phyloP scores from a whole-genome alignment of 1,140 invertebrate species.

The Polypedilum vanderplanki region DNA sequence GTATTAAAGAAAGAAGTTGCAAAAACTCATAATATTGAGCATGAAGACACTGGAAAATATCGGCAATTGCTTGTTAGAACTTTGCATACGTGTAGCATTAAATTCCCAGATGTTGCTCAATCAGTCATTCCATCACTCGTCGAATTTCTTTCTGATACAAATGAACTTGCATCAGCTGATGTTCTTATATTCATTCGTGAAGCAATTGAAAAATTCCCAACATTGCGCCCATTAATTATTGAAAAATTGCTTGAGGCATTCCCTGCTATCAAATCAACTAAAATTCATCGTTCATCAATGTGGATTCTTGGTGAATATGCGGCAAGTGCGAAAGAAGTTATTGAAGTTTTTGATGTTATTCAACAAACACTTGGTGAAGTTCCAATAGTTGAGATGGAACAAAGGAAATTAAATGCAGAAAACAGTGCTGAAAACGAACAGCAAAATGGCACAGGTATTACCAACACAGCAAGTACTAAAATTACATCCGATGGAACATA shows the following conservation, averaged over 20 bases:
- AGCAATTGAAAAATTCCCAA: conserved; percentile 87
- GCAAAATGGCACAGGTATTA: conserved; percentile 31
- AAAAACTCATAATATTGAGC: conserved; percentile 81
- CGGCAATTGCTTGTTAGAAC: conserved; percentile 91
- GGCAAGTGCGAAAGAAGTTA: conserved; percentile 66
- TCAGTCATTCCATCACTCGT: conserved; percentile 91
- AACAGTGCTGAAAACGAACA: conserved; percentile 47
- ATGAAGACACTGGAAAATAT: conserved; percentile 94
- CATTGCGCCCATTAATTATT: conserved; percentile 71
- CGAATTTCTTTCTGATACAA: conserved; percentile 92
- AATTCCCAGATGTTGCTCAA: conserved; percentile 93
- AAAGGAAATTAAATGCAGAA: conserved; percentile 59
- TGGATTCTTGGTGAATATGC: conserved; percentile 98
- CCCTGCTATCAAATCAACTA: conserved; percentile 71
- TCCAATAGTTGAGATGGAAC: conserved; percentile 84
- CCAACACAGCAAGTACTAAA: conserved; percentile 36
- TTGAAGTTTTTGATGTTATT: conserved; percentile 69
- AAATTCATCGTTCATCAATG: conserved; percentile 88
- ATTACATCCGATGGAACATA: conserved; percentile 99
- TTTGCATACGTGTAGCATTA: conserved; percentile 90
- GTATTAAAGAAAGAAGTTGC: conserved; percentile 90
- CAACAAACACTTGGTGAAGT: conserved; percentile 75
- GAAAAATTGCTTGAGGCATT: conserved; percentile 77
- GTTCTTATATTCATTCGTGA: conserved; percentile 92
- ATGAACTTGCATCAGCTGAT: conserved; percentile 89